phyloP scores from a whole-genome alignment of 2,113 vertebrate species.

The Syngnathus scovelli region DNA sequence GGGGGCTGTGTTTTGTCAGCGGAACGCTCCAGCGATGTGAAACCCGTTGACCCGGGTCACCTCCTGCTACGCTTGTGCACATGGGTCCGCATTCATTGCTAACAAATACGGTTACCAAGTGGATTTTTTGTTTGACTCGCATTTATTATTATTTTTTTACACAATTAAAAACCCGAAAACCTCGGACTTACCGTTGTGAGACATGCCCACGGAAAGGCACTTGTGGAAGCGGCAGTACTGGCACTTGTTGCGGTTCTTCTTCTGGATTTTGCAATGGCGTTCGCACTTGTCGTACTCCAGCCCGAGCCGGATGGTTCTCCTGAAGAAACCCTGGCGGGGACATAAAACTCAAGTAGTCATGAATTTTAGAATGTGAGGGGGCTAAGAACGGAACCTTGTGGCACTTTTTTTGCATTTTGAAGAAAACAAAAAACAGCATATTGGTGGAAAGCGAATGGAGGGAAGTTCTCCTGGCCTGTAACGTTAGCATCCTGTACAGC shows the following conservation, averaged over 20 bases:
- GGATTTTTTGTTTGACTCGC: background rate
- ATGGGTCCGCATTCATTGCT: background rate
- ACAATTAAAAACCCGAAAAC: no score
- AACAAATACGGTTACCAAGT: background rate
- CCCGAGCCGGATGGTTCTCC: constrained; percentile 89
- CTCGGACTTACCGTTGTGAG: constrained; percentile 83
- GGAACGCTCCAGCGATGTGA: constrained; percentile 18
- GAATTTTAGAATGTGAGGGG: background rate
- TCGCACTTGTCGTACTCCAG: constrained; percentile 87
- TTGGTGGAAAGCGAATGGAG: background rate
- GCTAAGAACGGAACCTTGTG: background rate
- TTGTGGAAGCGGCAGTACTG: constrained; percentile 95
- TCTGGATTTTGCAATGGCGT: constrained; percentile 91
- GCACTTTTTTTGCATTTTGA: background rate
- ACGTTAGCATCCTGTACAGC: background rate
- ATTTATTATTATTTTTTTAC: no score
- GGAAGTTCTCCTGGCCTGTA: background rate
- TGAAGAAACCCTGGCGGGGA: constrained; percentile 85
- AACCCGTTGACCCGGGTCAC: constrained; percentile 6
- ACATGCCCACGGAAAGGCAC: constrained; percentile 97
- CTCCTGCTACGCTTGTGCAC: constrained; percentile 11
- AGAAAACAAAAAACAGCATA: background rate
- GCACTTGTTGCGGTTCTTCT: constrained; percentile 97
- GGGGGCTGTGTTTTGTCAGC: constrained; percentile 31
- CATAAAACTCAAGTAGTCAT: background rate